These are phyloP conservation scores for Hippocampus kuda DNA, from an alignment of 2,797 vertebrate genomes.

Conservation along the genomic window DNA sequence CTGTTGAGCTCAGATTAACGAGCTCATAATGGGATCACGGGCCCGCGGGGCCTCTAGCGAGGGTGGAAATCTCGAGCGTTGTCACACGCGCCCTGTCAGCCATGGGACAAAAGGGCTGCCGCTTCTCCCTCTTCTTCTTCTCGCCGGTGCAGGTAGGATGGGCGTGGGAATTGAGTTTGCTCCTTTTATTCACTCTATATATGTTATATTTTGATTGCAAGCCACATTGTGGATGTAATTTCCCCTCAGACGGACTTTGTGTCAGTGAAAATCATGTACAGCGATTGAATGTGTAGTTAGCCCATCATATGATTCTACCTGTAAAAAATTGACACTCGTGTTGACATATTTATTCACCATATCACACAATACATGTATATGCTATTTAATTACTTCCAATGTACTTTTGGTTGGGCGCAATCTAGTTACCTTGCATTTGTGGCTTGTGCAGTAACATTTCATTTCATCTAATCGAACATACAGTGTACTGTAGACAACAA, in stretches of 20 bases:
- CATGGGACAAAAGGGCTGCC: constrained; percentile 73
- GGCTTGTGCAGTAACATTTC: no score
- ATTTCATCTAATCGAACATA: no score
- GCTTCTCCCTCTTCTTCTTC: constrained; percentile 65
- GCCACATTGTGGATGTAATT: not conserved
- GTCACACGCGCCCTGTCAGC: constrained; percentile 37
- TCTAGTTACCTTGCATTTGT: no score
- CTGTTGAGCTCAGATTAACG: constrained; percentile 54
- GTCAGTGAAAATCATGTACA: no score
- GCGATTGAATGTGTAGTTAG: no score
- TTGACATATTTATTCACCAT: no score
- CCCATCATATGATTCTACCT: no score
- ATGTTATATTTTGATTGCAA: not conserved
- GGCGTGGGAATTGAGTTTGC: not conserved
- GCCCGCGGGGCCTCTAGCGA: constrained; percentile 26
- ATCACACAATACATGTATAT: no score
- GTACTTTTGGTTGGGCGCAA: no score
- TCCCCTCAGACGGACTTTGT: not conserved
- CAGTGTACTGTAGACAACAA: no score
- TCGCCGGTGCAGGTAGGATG: constrained; percentile 67
- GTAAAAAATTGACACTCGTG: no score
- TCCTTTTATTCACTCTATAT: not conserved
- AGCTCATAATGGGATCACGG: constrained; percentile 58
- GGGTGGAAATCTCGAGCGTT: constrained; percentile 12
- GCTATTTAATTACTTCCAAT: no score